These are phyloP conservation scores for Heliothis virescens DNA, from an alignment of 1,140 invertebrate species.

Conservation along the genomic window DNA sequence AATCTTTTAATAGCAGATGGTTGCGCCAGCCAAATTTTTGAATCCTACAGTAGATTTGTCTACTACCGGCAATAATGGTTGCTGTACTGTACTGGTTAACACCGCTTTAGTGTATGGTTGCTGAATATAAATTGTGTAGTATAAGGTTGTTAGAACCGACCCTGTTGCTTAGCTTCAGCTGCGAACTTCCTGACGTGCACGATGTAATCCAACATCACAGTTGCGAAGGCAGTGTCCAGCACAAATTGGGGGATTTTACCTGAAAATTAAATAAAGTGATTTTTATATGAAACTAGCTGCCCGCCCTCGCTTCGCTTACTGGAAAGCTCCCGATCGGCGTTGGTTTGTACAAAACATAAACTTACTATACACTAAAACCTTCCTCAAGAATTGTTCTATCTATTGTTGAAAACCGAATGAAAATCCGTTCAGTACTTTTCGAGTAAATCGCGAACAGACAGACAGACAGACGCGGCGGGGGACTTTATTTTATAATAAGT, in stretches of 20 bases:
- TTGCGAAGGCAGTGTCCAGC: conserved; percentile 79
- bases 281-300: background rate
- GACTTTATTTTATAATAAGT: no score
- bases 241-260: conserved; percentile 84
- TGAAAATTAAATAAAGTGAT: conserved; percentile 55
- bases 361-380: no score
- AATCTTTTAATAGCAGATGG: background rate
- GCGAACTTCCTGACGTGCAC: conserved; percentile 77
- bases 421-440: no score
- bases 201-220: conserved; percentile 83
- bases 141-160: conserved; percentile 60
- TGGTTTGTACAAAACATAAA: no score
- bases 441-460: no score
- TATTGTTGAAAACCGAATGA: no score
- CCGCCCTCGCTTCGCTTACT: no score
- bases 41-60: no score
- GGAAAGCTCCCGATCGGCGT: no score
- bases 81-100: background rate
- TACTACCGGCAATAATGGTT: background rate
- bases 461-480: no score
- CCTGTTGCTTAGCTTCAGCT: conserved; percentile 67
- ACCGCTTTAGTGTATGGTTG: background rate
- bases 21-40: background rate
- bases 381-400: no score
- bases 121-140: background rate